These are phyloP conservation scores for Hyppa rectilinea DNA, from an alignment of 2,888 invertebrate genomes.

Conservation along the genomic window DNA sequence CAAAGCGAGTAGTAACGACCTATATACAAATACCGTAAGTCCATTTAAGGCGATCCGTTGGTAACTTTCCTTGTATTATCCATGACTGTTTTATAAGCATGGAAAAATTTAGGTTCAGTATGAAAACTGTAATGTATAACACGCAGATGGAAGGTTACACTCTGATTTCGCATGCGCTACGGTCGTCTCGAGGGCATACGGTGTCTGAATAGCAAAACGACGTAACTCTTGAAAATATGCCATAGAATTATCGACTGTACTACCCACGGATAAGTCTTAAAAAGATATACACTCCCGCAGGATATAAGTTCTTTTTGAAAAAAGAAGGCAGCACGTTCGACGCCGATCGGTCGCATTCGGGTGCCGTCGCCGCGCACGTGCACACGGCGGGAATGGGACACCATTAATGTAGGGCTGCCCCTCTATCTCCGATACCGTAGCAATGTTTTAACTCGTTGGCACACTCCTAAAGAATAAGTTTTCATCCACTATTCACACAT, in stretches of 20 bases:
- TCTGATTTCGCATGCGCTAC: slow-evolving; percentile 85
- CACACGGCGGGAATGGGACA: slow-evolving; percentile 79
- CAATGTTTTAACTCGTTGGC: slow-evolving; percentile 60
- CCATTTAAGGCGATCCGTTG: slow-evolving; percentile 66
- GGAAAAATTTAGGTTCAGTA: slow-evolving; percentile 35
- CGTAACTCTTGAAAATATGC: slow-evolving; percentile 41
- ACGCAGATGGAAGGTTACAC: slow-evolving; percentile 65
- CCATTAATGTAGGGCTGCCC: slow-evolving; percentile 74
- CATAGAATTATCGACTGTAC: slow-evolving; percentile 53
- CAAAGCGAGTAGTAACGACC: slow-evolving; percentile 83
- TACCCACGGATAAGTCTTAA: accelerated
- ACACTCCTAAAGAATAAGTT: slow-evolving; percentile 65
- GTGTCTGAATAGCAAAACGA: slow-evolving; percentile 58
- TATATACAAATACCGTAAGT: slow-evolving; percentile 80
- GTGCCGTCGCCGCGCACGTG: slow-evolving; percentile 86
- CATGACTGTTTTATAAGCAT: slow-evolving; percentile 66
- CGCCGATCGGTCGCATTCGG: slow-evolving; percentile 84
- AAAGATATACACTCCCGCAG: slow-evolving; percentile 34
- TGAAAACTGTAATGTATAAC: slow-evolving; percentile 72
- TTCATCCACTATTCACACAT: slow-evolving; percentile 64
- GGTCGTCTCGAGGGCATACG: slow-evolving; percentile 85
- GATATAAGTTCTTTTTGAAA: slow-evolving; percentile 59
- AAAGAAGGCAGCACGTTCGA: slow-evolving; percentile 71
- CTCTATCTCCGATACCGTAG: slow-evolving; percentile 69
- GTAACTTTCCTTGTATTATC: slow-evolving; percentile 57